Evolutionary conservation across 1,140 invertebrate genomes (phyloP), one percentile per base, ranked within the genome.

Genomic region (Himalopsyche phryganea): DNA sequence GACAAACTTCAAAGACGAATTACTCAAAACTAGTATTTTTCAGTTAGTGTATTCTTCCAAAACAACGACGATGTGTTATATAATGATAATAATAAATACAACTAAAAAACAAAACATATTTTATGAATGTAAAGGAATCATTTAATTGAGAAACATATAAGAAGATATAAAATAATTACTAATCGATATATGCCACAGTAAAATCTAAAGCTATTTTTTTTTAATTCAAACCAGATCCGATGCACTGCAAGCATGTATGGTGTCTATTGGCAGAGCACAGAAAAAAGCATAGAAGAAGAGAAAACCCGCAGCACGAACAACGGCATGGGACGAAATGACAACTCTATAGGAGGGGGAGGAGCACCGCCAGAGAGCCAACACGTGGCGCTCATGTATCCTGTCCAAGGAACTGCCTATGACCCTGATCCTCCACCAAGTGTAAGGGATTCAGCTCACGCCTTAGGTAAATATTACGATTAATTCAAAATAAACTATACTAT

Each of bases 231-330:
- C 63, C 66, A 84, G 74, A 79, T 85, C 47, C 75, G 82, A 10
- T 85, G 83, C 63, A 81, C 80, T 36, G 83, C 83, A 0, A 80
- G 78, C 32, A 80, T 85, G 62, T 82, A 83, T 67, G 76, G 79
- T 23, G 75, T 85, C 57, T 85, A 85, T 66, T 80, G 80, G 73
- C 78, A 82, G 69, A 84, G 81, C 59, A 79, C 79, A 33, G 83
- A 85, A 67, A 80, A 81, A 57, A 80, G 79, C 57, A 74, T 79
- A 0, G 78, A 81, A 60, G 80, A 83, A 61, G 80, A 82, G 55
- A 72, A 71, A 15, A 53, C 66, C 18, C 60, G 64, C 28, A 7
- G n/a, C n/a, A 52, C 58, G 50, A 41, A 28, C 20, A 54, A 67
- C 42, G 48, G 35, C 36, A 23, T 33, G 15, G 58, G 54, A 45